A percentile compares a stretch with the other conserved stretches of the same genome.
phyloP scores from a whole-genome alignment of 2,797 vertebrate genomes.

The Sandelia bainsii region DNA sequence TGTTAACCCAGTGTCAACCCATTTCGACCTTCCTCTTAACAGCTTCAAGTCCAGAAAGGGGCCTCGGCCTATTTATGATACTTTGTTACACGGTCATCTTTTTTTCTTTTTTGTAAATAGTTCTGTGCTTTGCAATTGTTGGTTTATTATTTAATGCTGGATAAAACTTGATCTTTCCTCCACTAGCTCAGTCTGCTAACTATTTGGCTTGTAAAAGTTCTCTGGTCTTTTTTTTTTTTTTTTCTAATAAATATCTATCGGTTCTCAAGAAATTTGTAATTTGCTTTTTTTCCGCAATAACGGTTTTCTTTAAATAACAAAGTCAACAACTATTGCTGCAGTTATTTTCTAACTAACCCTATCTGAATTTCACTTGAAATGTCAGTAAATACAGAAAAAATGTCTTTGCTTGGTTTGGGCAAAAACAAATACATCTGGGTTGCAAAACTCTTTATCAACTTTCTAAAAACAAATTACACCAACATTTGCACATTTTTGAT shows the following conservation, averaged over 20 bases:
- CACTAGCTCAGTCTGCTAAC: constrained; percentile 36
- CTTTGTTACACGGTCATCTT: constrained; percentile 61
- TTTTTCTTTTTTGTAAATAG: constrained; percentile 59
- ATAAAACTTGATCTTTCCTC: constrained; percentile 19
- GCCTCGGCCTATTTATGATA: constrained; percentile 75
- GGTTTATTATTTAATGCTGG: constrained; percentile 73
- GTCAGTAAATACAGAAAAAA: no score
- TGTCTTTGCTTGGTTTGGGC: no score
- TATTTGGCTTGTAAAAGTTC: constrained; percentile 74
- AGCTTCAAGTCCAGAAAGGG: constrained; percentile 86
- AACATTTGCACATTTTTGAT: no score
- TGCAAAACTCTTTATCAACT: no score
- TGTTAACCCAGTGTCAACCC: not conserved
- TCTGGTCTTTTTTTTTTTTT: constrained; percentile 69
- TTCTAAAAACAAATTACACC: no score
- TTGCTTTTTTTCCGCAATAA: constrained; percentile 8
- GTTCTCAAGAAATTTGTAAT: constrained; percentile 18
- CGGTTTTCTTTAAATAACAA: not conserved
- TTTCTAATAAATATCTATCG: constrained; percentile 82
- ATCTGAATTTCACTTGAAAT: no score
- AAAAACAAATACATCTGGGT: no score
- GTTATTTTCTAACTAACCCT: no score
- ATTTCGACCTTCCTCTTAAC: constrained; percentile 63
- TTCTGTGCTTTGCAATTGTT: constrained; percentile 37
- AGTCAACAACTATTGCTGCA: no score